Base-by-base conservation (phyloP, 2,113 vertebrate genomes). In the Collichthys lucidus region DNA sequence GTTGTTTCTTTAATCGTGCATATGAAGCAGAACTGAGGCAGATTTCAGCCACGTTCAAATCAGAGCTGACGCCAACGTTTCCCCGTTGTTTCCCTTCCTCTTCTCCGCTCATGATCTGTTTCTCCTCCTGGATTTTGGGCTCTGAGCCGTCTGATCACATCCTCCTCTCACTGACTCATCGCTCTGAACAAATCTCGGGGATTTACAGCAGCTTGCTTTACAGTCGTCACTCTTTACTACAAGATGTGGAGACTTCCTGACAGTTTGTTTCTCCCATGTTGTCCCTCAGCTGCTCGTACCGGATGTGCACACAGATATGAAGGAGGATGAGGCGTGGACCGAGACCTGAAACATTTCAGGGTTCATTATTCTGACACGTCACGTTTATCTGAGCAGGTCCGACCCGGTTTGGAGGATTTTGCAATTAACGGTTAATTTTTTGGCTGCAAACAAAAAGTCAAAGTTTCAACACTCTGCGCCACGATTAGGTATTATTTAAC, bases 151-250 rank as follows among this genome's bases (percentile, higher is more conserved):
- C 65, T 52, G 65, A 70, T 53, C 76, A 70, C 47, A 79, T 44
- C 19, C 67, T 64, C 19, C 5, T 46, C 44, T 49, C 20, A 57
- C 71, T 55, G 69, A 80, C 78, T 80, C 71, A 55, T 52, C 20
- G n/a, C 42, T 42, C 78, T 52, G 55, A 82, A 16, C 57, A 75
- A 62, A 82, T 69, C 79, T 70, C 40, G 16, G 69, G 68, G 77
- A 79, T 79, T 69, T 61, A 50, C 77, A 50, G 20, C 61, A 19
- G 29, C 16, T 47, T 2, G 50, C 24, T 81, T 31, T 15, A 7
- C 22, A 67, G 22, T 24, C 79, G 24, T 42, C 29, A 52, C 35
- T 65, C 74, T 66, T 47, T 8, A 65, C 65, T 60, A 52, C 46
- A 12, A 2, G 53, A 44, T 1, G 9, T 14, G 17, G 26, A 62